Conservation (phyloP, 2,888 invertebrate genomes). For the Limnephilus auricula region DNA sequence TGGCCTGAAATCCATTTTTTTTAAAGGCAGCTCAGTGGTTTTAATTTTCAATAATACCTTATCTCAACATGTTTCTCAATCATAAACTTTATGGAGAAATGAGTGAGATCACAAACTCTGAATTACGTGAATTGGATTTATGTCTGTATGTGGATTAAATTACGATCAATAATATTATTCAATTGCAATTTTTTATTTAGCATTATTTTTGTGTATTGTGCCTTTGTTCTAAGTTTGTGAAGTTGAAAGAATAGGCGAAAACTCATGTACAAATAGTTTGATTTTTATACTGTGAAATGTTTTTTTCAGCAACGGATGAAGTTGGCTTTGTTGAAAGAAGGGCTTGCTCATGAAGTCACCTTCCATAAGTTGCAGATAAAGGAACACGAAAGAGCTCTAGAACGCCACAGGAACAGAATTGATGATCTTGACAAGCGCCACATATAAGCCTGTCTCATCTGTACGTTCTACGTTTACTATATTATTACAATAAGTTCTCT, state of each 20-base stretch:
- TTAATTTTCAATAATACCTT: too few relatives aligned
- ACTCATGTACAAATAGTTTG: background rate
- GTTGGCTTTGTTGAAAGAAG: constrained; percentile 82
- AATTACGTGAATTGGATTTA: too few relatives aligned
- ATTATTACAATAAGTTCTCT: background rate
- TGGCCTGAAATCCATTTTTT: too few relatives aligned
- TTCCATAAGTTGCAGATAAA: constrained; percentile 93
- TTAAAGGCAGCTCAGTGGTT: too few relatives aligned
- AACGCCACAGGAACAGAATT: constrained; percentile 85
- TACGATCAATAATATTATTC: background rate
- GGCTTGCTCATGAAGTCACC: constrained; percentile 83
- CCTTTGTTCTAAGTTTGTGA: too few relatives aligned
- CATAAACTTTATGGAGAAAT: too few relatives aligned
- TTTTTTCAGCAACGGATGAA: constrained; percentile 89
- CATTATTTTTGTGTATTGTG: too few relatives aligned
- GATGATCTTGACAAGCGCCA: background rate
- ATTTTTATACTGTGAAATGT: background rate
- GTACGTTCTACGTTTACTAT: too few relatives aligned
- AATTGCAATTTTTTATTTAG: too few relatives aligned
- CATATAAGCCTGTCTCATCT: background rate
- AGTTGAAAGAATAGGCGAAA: background rate
- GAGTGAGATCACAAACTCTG: too few relatives aligned
- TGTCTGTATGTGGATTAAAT: background rate
- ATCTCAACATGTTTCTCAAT: too few relatives aligned
- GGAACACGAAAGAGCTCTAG: constrained; percentile 90